Evolutionary conservation across 2,888 invertebrate genomes (phyloP), one percentile per base, ranked within the genome.

Genomic region (Cheilosia pagana): DNA sequence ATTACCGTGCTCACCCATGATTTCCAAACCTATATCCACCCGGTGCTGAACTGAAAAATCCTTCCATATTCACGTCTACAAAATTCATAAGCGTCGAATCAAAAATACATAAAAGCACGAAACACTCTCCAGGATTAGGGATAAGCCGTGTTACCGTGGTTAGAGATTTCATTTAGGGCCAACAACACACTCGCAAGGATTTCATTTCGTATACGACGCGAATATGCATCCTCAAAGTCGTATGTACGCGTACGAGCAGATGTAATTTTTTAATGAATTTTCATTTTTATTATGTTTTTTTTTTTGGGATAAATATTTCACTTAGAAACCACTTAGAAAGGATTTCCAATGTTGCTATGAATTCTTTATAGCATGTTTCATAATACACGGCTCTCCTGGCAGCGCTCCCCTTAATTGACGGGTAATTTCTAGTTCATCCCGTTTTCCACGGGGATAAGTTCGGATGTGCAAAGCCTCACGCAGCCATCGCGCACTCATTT

Each of bases 351-450:
- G 21, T n/a, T 43, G 43, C 43, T 16, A 43, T 12, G 48, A 16
- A 43, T 43, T 43, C 7, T 14, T 14, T 41, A 7, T 43, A 5
- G 14, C 5, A 16, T 16, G 7, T 12, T 21, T 10, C 21, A 48
- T 7, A n/a, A 7, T n/a, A n/a, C 16, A 3, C 43, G 3, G 0
- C 43, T n/a, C 43, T 16, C 43, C 0, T 45, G 28, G 31, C 23
- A 39, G 19, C 31, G 19, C 28, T 28, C 43, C 41, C 52, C 68
- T 43, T 76, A 76, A 76, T 76, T 76, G 76, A 76, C 68, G 68
- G 60, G 68, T 76, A 68, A 76, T 76, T 76, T 60, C 41, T 60
- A 35, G 43, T 45, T 68, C 52, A 76, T 68, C 45, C 76, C 31
- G 23, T 53, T 67, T 76, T 53, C 41, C 67, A 25, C 45, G 52